Evolutionary conservation across 2,888 invertebrate genomes (phyloP).

Genomic region (Lacanobia wlatinum): DNA sequence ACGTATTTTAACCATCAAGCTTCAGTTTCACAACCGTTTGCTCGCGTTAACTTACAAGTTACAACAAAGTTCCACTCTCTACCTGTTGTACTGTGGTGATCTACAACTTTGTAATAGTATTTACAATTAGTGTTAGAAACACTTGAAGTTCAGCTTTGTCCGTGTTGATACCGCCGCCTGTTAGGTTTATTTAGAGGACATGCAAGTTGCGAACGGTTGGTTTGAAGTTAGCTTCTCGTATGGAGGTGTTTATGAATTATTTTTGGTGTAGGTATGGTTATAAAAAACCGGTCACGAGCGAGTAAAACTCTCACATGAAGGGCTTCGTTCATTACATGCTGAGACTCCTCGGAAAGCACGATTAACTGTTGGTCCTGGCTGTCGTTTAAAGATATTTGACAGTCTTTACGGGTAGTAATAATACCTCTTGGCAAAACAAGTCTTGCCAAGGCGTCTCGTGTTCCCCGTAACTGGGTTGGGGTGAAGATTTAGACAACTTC

Average conservation of each 20-base stretch:
- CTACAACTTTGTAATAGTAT: slow-evolving; percentile 52
- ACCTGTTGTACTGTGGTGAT: slow-evolving; percentile 40
- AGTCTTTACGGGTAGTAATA: too few species aligned
- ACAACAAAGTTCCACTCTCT: slow-evolving; percentile 21
- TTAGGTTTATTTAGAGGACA: slow-evolving; percentile 15
- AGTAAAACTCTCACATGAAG: too few species aligned
- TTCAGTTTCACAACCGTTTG: slow-evolving; percentile 7
- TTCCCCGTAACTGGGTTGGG: too few species aligned
- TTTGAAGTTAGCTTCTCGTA: background rate
- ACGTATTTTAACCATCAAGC: slow-evolving; percentile 10
- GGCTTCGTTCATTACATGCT: too few species aligned
- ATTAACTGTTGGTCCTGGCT: too few species aligned
- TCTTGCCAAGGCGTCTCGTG: too few species aligned
- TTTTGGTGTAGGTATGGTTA: too few species aligned
- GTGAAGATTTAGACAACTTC: too few species aligned
- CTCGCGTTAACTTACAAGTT: slow-evolving; percentile 24
- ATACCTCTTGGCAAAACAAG: too few species aligned
- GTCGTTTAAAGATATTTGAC: too few species aligned
- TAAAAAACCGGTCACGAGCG: too few species aligned
- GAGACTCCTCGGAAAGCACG: too few species aligned
- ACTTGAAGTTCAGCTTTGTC: slow-evolving; percentile 24
- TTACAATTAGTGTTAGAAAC: slow-evolving; percentile 41
- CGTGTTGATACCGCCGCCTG: background rate
- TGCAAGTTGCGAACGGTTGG: background rate
- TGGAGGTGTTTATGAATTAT: background rate